A percentile compares a stretch with the other conserved stretches of the same genome.
Conservation (phyloP, 92 coral and sea anemone species). For the Metridium senile region DNA sequence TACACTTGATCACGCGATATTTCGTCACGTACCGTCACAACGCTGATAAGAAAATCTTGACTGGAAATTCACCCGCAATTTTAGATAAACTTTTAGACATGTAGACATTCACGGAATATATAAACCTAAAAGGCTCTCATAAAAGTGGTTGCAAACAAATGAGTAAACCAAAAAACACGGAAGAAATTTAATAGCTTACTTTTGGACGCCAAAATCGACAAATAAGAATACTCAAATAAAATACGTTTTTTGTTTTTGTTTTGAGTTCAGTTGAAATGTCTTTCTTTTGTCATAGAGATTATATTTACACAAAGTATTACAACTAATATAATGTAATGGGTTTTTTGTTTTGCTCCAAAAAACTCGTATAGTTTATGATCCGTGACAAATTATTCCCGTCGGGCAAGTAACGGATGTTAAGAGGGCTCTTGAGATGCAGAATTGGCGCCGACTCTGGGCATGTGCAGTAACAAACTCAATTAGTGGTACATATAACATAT, state of each 20-base stretch:
- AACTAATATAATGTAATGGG: background rate
- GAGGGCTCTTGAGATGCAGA: background rate
- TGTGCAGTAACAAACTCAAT: background rate
- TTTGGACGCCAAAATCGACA: too few relatives aligned
- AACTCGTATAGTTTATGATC: background rate
- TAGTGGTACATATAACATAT: background rate
- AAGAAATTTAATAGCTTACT: too few relatives aligned
- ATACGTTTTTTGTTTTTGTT: background rate
- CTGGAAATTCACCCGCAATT: background rate
- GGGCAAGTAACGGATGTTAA: background rate
- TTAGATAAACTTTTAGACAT: background rate
- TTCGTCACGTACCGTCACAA: background rate
- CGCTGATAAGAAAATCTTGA: background rate
- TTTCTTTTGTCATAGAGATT: background rate
- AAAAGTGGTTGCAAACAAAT: too few relatives aligned
- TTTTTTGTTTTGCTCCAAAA: background rate
- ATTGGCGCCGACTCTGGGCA: background rate
- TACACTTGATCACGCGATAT: background rate
- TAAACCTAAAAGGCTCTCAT: too few relatives aligned
- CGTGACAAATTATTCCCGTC: constrained; percentile 14
- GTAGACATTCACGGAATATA: too few relatives aligned
- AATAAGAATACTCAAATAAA: too few relatives aligned
- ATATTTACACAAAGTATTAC: background rate
- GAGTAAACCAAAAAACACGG: too few relatives aligned
- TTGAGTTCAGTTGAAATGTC: too few relatives aligned